Evolutionary conservation across 1,140 invertebrate genomes (phyloP), one percentile per base, ranked within the genome.

Genomic region (Tetragnatha versicolor): DNA sequence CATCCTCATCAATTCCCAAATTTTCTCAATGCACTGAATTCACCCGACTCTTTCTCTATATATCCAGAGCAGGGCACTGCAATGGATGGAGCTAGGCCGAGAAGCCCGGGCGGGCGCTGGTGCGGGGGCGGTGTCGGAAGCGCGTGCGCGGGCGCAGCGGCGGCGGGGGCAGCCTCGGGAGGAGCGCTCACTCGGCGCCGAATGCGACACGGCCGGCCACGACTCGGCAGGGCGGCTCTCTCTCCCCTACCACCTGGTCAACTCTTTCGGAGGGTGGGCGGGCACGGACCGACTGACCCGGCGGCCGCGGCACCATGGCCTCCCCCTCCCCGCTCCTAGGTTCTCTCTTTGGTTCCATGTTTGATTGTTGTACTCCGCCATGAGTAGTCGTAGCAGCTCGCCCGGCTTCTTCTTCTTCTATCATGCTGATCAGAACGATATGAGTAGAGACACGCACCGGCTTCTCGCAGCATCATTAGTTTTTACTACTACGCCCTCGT

Each of bases 391-490:
- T 55, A 12, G 31, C 14, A 31, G 55, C 7, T 58, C 14, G 55
- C n/a, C n/a, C n/a, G n/a, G 37, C 42, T 65, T 33, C 51, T 66
- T 66, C 20, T 66, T 77, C 42, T 65, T 77, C 33, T 77, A 77
- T 77, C 73, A 77, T 77, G 73, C 73, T 77, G 60, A 77, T 77
- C 65, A 65, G 73, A 77, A 77, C 73, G 73, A 65, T 77, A 65
- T 42, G 61, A 45, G 27, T 65, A 65, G 61, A 65, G 42, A 39
- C 25, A 42, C 37, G 27, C 61, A 65, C 61, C 61, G 61, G 61
- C 61, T 42, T 47, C 42, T 47, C n/a, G n/a, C n/a, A n/a, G n/a
- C n/a, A n/a, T n/a, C n/a, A n/a, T n/a, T n/a, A n/a, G n/a, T n/a
- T 47, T 65, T n/a, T 25, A 63, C 20, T 33, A 65, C 35, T 42